phyloP scores from a whole-genome alignment of 2,113 vertebrate genomes.

The Lucifuga dentata region DNA sequence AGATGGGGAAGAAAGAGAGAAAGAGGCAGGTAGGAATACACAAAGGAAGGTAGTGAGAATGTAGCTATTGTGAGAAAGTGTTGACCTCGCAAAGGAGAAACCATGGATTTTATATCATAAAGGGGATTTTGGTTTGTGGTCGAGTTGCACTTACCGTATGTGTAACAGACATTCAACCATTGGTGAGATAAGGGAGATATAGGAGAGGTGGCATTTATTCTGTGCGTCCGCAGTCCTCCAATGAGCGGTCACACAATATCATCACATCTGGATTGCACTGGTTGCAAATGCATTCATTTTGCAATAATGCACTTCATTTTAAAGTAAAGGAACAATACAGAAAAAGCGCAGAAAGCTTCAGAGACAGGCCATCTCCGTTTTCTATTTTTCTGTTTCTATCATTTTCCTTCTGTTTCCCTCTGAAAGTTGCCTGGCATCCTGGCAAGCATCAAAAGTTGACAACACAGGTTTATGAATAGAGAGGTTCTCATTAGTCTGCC shows the following conservation, averaged over 20 bases:
- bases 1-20: not conserved
- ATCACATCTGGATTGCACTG: conserved; percentile 14
- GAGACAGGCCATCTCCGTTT: not conserved
- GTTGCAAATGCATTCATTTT: not conserved
- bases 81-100: conserved; percentile 76
- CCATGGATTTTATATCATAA: conserved; percentile 68
- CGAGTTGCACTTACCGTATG: conserved; percentile 39
- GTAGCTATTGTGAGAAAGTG: conserved; percentile 60
- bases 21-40: conserved; percentile 34
- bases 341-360: conserved; percentile 12
- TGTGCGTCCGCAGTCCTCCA: too few relatives aligned
- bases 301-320: too few relatives aligned
- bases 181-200: conserved; percentile 7
- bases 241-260: too few relatives aligned
- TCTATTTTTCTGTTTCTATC: not conserved
- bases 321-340: conserved; percentile 1
- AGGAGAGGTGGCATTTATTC: too few relatives aligned
- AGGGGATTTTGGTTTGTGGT: conserved; percentile 64
- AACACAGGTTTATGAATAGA: conserved; percentile 62
- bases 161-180: conserved; percentile 46
- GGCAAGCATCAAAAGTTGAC: conserved; percentile 48
- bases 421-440: conserved; percentile 46
- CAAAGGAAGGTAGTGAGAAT: conserved; percentile 41
- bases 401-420: conserved; percentile 15
- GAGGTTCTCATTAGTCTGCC: conserved; percentile 74